phyloP scores from a whole-genome alignment of 1,140 invertebrate genomes.

The Ceratoteleas bidentatus region DNA sequence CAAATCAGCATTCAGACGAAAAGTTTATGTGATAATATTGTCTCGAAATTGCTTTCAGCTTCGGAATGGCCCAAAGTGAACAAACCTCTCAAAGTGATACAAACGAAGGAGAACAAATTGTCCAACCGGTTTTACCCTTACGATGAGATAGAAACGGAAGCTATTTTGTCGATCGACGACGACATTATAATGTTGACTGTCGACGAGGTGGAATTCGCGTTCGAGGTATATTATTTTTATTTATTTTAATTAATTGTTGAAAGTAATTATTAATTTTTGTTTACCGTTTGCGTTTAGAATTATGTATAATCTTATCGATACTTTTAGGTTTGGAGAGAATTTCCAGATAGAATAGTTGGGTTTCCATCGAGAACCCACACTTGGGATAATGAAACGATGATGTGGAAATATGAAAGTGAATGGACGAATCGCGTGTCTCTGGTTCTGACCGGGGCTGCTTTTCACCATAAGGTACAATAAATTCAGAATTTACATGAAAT shows the following conservation, averaged over 20 bases:
- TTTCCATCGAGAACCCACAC: conserved; percentile 95
- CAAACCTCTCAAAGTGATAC: conserved; percentile 94
- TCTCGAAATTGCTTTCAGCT: conserved; percentile 82
- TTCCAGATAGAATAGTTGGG: conserved; percentile 95
- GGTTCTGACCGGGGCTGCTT: conserved; percentile 96
- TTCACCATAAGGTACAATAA: conserved; percentile 93
- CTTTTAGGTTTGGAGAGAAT: conserved; percentile 96
- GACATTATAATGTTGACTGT: conserved; percentile 97
- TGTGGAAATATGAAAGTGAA: conserved; percentile 96
- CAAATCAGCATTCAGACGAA: no score
- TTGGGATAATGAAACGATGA: conserved; percentile 91
- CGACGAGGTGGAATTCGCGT: conserved; percentile 96
- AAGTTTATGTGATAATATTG: no score
- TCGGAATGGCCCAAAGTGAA: conserved; percentile 93
- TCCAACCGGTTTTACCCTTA: conserved; percentile 97
- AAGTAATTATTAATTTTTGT: no score
- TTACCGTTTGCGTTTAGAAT: no score
- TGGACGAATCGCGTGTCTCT: conserved; percentile 97
- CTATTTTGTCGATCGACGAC: conserved; percentile 94
- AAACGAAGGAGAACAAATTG: conserved; percentile 94
- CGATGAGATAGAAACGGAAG: conserved; percentile 96
- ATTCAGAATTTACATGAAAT: no score
- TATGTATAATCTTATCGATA: no score
- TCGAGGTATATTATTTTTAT: conserved; percentile 81
- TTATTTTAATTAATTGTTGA: no score